A percentile compares a stretch with the other conserved stretches of the same genome.
phyloP scores from a whole-genome alignment of 2,113 vertebrate species.

The Rhipidura dahli region DNA sequence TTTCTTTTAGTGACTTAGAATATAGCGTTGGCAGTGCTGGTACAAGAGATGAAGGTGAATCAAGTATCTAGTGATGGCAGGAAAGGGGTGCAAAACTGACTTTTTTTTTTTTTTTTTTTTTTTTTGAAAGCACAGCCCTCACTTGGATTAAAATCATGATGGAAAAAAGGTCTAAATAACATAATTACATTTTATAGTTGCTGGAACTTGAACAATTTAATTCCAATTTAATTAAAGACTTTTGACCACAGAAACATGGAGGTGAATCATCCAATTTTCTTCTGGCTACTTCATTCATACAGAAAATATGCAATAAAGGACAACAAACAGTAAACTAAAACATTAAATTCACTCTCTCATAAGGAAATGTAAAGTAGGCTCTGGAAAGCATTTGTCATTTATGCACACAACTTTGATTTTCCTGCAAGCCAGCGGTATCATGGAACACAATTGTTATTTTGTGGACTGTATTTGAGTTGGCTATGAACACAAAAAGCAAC shows the following conservation, averaged over 20 bases:
- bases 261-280: constrained; percentile 51
- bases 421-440: neutral
- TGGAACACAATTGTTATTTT: neutral
- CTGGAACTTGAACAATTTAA: constrained; percentile 43
- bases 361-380: neutral
- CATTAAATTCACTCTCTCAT: neutral
- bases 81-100: neutral
- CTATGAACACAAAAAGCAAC: neutral
- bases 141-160: neutral
- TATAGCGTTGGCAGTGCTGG: fast-evolving
- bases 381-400: neutral
- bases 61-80: neutral
- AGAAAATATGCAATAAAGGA: neutral
- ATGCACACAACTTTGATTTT: neutral
- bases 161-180: neutral
- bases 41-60: neutral
- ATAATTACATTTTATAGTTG: constrained; percentile 18
- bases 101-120: neutral
- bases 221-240: constrained; percentile 49
- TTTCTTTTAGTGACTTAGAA: neutral
- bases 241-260: neutral
- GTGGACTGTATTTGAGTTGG: neutral
- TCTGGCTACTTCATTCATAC: neutral
- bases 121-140: neutral
- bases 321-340: neutral